Percentiles rank a stretch among this genome's conserved stretches.
phyloP scores from a whole-genome alignment of 2,888 invertebrate species.

The Drosophila mettleri region DNA sequence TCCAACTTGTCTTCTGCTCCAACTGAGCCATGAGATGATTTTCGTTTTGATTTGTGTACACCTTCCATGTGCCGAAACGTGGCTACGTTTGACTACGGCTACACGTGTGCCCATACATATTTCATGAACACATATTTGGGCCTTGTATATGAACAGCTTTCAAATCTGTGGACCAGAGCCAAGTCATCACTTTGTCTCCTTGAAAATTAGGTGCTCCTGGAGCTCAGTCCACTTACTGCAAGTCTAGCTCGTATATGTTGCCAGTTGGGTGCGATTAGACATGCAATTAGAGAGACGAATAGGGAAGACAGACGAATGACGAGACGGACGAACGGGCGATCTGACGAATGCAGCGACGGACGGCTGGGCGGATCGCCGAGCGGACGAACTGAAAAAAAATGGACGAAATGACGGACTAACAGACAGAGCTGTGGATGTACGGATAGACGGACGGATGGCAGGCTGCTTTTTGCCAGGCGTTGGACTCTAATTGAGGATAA shows the following conservation, averaged over 20 bases:
- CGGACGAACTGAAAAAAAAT: neutral
- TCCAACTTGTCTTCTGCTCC: neutral
- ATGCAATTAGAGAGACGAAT: no score
- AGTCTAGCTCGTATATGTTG: no score
- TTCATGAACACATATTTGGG: neutral
- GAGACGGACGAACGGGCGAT: no score
- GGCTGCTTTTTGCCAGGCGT: no score
- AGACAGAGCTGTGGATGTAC: neutral
- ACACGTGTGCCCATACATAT: no score
- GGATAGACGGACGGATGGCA: neutral
- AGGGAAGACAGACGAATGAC: no score
- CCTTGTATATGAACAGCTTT: neutral
- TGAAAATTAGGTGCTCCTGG: neutral
- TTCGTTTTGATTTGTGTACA: conserved; percentile 6
- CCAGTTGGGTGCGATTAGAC: no score
- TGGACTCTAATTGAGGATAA: no score
- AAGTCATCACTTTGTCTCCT: neutral
- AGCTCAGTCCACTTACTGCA: no score
- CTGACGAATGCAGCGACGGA: no score
- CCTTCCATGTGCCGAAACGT: neutral
- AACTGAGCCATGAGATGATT: conserved; percentile 3
- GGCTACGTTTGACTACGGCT: no score
- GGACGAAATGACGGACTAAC: neutral
- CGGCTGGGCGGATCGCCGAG: no score
- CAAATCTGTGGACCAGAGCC: neutral